Base-by-base conservation (phyloP, 2,797 vertebrate species). In the Triplophysa bombifrons region DNA sequence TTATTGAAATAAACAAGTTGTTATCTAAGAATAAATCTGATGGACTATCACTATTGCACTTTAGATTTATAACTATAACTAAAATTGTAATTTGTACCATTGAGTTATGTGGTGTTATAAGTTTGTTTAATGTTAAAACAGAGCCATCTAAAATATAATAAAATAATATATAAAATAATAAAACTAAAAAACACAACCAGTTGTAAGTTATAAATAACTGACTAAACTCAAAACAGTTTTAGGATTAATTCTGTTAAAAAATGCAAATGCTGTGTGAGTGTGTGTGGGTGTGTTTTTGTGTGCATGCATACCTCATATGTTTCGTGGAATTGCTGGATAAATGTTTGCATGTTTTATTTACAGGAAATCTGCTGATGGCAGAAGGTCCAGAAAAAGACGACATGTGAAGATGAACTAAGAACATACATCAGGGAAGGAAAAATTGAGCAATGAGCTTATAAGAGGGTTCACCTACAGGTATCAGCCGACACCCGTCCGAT, bases 321-420 rank as follows among this genome's bases (percentile, higher is more conserved):
- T 30, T 71, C 5, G 46, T 30, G 9, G 27, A 11, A 22, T 79
- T 65, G 55, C n/a, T 72, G 58, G 11, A 51, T 74, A 22, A 67
- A 34, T 72, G 70, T 77, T 46, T 27, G 58, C 63, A n/a, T 55
- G 11, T 48, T 55, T 67, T 72, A 67, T 67, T 56, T 76, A 46
- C 70, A 81, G 81, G 64, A 74, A 76, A 68, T 79, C 53, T 60
- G 20, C n/a, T 56, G 67, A 69, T 64, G 63, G 27, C 64, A 67
- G 51, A 58, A 53, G 4, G 11, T 70, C 60, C 30, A 19, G 44
- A 38, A 61, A 48, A 61, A 65, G 51, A 51, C 6, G 34, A 55
- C 60, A 70, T 44, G 60, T 41, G 69, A 46, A 13, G 41, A 25
- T 17, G n/a, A 67, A 41, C 65, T 38, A 22, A 72, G 41, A 50